Evolutionary conservation across 35 echinoderm and acorn worm genomes (phyloP), one percentile per base, ranked within the genome.

Genomic region (Ophioderma brevispina): DNA sequence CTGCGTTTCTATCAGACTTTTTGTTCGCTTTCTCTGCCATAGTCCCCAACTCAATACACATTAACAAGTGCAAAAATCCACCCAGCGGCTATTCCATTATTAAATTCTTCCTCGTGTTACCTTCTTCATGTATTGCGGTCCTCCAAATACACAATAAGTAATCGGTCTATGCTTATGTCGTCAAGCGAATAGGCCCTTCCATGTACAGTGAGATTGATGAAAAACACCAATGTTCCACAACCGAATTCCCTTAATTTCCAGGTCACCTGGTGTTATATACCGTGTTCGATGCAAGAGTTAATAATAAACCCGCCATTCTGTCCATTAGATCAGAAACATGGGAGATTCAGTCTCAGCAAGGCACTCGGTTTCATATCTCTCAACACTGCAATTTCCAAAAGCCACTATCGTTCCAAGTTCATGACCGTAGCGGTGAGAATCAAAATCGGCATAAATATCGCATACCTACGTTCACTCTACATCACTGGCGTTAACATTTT

Each of bases 311-410:
- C 32, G n/a, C 50, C 31, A 46, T 46, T 25, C 81, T 42, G 38
- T 35, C 42, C 38, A 84, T 46, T 32, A 84, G 81, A 49, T 84
- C 81, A 15, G n/a, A 21, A 5, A 46, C 19, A 84, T 21, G 81
- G 55, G 11, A 84, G 42, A 33, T 46, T 84, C 31, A n/a, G n/a
- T 33, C 42, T 39, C 11, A 84, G 81, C 17, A 84, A 42, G 15
- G 42, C 50, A 33, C 81, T 84, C 31, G 81, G 39, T 46, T 84
- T 84, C 81, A n/a, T n/a, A n/a, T 84, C 39, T 11, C 40, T 14
- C 32, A 84, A 42, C 21, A 11, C 21, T 11, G 46, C 8, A 52
- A 21, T 21, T 52, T 52, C 21, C 8, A 8, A 52, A 11, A 52
- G 21, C 8, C 46, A n/a, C n/a, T n/a, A n/a, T n/a, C n/a, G n/a